Evolutionary conservation across 2,888 invertebrate species (phyloP).

Genomic region (Agapostemon virescens): DNA sequence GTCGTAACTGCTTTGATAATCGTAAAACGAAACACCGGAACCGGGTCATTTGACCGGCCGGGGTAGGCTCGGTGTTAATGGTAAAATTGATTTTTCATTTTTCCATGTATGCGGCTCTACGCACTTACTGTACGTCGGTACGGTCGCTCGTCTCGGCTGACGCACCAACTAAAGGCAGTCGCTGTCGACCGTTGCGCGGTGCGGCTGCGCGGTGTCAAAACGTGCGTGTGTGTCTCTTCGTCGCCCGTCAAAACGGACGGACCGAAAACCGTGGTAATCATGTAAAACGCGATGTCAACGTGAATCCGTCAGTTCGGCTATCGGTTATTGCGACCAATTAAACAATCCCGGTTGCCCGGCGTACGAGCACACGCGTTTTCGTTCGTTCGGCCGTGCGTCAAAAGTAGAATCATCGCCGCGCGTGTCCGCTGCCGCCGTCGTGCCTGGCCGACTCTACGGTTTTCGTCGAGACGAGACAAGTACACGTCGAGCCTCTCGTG

Average conservation of each 20-base stretch:
- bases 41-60: no score
- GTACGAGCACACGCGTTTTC: not conserved
- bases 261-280: conserved; percentile 44
- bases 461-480: conserved; percentile 21
- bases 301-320: conserved; percentile 19
- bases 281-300: conserved; percentile 43
- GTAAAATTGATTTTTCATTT: conserved; percentile 1
- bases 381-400: not conserved
- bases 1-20: no score
- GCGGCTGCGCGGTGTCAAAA: conserved; percentile 60
- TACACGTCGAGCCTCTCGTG: conserved; percentile 10
- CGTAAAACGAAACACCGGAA: no score
- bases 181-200: conserved; percentile 39
- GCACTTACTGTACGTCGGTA: conserved; percentile 22
- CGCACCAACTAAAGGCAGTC: conserved; percentile 34
- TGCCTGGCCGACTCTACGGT: conserved; percentile 19
- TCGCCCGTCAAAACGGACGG: conserved; percentile 47
- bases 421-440: conserved; percentile 4
- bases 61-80: no score
- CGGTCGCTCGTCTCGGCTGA: conserved; percentile 13
- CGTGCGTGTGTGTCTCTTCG: conserved; percentile 57
- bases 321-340: conserved; percentile 10
- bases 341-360: not conserved
- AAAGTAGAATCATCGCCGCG: conserved; percentile 18
- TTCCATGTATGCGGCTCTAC: not conserved